Conservation (phyloP, 1,140 invertebrate genomes). For the Campodea augens region DNA sequence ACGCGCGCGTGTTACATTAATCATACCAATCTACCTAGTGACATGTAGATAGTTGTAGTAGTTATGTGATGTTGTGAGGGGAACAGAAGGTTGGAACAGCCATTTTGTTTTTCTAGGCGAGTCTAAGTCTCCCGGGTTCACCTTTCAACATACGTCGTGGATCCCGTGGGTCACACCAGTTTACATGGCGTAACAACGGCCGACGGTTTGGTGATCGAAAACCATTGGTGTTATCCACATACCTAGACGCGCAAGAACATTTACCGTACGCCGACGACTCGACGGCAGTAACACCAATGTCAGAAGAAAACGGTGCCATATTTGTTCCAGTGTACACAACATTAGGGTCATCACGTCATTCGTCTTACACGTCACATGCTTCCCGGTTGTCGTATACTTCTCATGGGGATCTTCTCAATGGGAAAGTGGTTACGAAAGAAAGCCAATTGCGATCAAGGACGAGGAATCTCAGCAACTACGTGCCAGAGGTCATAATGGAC, state of each 20-base stretch:
- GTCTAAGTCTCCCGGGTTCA: constrained; percentile 86
- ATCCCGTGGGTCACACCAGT: constrained; percentile 77
- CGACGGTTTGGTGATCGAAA: constrained; percentile 62
- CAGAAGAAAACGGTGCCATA: constrained; percentile 88
- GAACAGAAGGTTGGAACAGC: no score
- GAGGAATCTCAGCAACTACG: constrained; percentile 30
- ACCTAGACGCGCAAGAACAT: constrained; percentile 84
- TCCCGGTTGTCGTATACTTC: constrained; percentile 82
- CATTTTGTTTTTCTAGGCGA: constrained; percentile 64
- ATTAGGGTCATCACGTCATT: constrained; percentile 65
- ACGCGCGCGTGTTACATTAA: no score
- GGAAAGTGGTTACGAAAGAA: constrained; percentile 61
- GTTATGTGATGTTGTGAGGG: no score
- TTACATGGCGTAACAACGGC: constrained; percentile 60
- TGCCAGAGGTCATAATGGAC: constrained; percentile 15
- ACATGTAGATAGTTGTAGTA: no score
- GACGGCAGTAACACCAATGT: constrained; percentile 93
- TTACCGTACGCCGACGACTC: constrained; percentile 94
- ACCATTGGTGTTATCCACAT: constrained; percentile 80
- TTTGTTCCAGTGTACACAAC: constrained; percentile 70
- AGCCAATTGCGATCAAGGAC: constrained; percentile 51
- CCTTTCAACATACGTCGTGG: constrained; percentile 79
- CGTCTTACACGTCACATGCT: constrained; percentile 83
- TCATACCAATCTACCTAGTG: no score
- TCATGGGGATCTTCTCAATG: constrained; percentile 66